phyloP scores from a whole-genome alignment of 2,797 vertebrate genomes.

The Enteromius argenteus region DNA sequence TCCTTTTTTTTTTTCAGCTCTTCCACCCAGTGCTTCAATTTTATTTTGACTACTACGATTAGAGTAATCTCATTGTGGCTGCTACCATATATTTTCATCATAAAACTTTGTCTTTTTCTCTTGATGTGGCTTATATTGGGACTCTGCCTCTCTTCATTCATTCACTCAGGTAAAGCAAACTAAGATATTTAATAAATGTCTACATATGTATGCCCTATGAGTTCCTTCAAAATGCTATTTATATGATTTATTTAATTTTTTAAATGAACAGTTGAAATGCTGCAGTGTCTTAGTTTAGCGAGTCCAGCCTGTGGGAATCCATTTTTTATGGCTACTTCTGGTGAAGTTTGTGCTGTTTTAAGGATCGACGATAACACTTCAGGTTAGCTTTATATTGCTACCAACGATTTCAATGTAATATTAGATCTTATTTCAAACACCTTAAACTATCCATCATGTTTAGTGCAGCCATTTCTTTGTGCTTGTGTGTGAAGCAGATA shows the following conservation, averaged over 20 bases:
- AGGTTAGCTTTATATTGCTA: constrained; percentile 1
- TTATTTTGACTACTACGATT: background rate
- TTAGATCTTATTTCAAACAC: background rate
- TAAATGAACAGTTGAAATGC: constrained; percentile 22
- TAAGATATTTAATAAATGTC: background rate
- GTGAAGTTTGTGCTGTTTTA: background rate
- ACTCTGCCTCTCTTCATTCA: constrained; percentile 16
- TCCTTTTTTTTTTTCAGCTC: background rate
- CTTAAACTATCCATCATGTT: background rate
- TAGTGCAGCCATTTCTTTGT: background rate
- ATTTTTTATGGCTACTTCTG: background rate
- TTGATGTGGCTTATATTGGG: constrained; percentile 30
- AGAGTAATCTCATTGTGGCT: background rate
- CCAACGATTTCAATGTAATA: background rate
- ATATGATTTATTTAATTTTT: background rate
- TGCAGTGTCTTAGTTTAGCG: background rate
- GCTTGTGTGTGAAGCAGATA: background rate
- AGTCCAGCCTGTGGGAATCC: background rate
- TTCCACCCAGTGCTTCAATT: background rate
- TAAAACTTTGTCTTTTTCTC: background rate
- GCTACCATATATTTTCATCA: background rate
- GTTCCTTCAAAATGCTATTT: background rate
- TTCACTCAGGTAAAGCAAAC: constrained; percentile 31
- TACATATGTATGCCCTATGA: background rate
- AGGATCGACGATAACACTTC: background rate